A percentile compares a stretch with the other conserved stretches of the same genome.
Evolutionary conservation across 2,797 vertebrate species (phyloP).

Genomic region (Coendou prehensilis): DNA sequence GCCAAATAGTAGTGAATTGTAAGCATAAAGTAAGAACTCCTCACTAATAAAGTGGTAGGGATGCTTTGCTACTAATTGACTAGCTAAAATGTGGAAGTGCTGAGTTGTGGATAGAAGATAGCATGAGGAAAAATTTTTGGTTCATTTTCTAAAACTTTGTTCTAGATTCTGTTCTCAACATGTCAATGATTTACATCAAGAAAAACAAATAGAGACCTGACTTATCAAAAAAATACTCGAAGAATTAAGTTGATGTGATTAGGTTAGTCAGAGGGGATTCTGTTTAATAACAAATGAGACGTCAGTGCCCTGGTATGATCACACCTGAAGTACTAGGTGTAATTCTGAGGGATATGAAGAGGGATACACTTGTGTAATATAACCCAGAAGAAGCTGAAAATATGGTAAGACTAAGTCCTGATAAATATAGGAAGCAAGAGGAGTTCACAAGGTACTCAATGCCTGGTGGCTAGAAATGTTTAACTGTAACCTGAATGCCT

Average conservation of each 20-base stretch:
- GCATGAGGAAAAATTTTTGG: not conserved
- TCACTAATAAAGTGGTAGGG: not conserved
- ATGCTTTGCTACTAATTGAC: not conserved
- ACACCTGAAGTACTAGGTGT: not conserved
- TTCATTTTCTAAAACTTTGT: not conserved
- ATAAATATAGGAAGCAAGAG: not conserved
- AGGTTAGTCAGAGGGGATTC: not conserved
- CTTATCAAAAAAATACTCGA: not conserved
- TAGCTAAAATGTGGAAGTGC: not conserved
- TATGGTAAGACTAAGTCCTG: not conserved
- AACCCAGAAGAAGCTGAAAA: not conserved
- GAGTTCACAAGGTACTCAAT: not conserved
- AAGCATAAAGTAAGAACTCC: not conserved
- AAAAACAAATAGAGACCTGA: not conserved
- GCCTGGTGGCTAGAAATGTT: not conserved
- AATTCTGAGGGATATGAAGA: not conserved
- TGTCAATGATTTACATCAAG: not conserved
- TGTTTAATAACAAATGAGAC: not conserved
- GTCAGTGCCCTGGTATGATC: not conserved
- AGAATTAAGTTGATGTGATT: not conserved
- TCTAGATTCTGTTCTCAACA: not conserved
- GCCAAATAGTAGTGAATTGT: not conserved
- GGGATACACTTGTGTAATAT: not conserved
- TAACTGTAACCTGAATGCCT: not conserved
- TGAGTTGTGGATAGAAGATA: not conserved